These are phyloP conservation scores for Centropristis striata DNA, from an alignment of 2,113 vertebrate species.

Conservation along the genomic window DNA sequence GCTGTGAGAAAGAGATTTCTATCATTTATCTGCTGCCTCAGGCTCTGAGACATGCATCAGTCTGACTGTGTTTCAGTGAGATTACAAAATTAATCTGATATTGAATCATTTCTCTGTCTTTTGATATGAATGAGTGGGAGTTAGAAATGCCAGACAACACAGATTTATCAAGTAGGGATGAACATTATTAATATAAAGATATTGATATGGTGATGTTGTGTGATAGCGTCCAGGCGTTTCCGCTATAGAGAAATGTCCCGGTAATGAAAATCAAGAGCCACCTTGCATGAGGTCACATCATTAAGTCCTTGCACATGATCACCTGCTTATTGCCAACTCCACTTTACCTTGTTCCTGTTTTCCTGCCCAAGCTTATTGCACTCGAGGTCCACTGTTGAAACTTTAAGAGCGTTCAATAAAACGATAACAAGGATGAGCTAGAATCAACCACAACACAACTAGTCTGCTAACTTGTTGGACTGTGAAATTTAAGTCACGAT, in stretches of 20 bases:
- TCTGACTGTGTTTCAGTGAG: constrained; percentile 21
- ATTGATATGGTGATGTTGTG: constrained; percentile 9
- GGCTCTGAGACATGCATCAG: not conserved
- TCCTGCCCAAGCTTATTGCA: constrained; percentile 47
- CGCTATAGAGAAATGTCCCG: constrained; percentile 38
- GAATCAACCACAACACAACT: not conserved
- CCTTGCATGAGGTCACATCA: constrained; percentile 69
- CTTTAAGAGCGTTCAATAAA: constrained; percentile 8
- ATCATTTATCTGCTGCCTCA: not conserved
- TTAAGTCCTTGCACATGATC: constrained; percentile 56
- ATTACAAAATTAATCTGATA: constrained; percentile 3
- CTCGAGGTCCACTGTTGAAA: constrained; percentile 37
- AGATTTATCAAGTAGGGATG: not conserved
- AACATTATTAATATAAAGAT: constrained; percentile 14
- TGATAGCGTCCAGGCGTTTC: constrained; percentile 31
- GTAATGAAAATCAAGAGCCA: constrained; percentile 33
- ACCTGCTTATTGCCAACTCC: constrained; percentile 66
- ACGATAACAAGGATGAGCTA: not conserved
- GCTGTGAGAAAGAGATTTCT: constrained; percentile 3
- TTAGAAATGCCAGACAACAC: constrained; percentile 69
- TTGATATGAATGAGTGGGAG: not conserved
- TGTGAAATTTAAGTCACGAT: not conserved
- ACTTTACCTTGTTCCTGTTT: constrained; percentile 35
- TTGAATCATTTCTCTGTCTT: constrained; percentile 1
- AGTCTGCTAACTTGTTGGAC: not conserved